Base-by-base conservation (phyloP, 2,797 vertebrate genomes). In the Lophotriccus pileatus region DNA sequence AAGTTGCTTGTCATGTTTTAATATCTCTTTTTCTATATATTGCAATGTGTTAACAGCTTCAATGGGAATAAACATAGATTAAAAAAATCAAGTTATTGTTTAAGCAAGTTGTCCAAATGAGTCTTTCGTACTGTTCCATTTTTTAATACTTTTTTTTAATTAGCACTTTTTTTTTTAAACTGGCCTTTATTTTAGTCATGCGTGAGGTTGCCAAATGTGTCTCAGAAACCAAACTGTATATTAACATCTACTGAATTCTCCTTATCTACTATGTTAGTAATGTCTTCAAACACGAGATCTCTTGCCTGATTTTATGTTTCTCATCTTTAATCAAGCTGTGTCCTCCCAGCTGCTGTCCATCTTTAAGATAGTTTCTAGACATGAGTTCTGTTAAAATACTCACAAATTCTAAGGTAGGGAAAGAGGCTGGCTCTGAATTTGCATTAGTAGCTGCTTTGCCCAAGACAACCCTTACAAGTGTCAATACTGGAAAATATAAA, bases 241-340 rank as follows among this genome's bases (percentile, higher is more conserved):
- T 95, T 96, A 89, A 91, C 92, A 87, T 97, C 90, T 94, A 94
- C 93, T 83, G 93, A 74, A 89, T 90, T 90, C 68, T 93, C 67
- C 93, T 97, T 95, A 95, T 95, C 93, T 95, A 83, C 87, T 53
- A 87, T 94, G 86, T 96, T 47, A 93, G 41, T 77, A 77, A 80
- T 70, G 73, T 83, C 90, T 95, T 95, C 89, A 95, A 93, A 95
- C 93, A 94, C 9, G 72, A 89, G 68, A 92, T 94, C 75, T 39
- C 60, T 95, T 93, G 84, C 94, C 52, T 4, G 19, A 75, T 92
- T 95, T 92, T 80, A 87, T 94, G 93, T 50, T 95, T 94, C 87
- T 90, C 94, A 85, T 95, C 87, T 95, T 96, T 95, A 75, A 89
- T 80, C 94, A 95, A 96, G 92, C 94, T 94, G 94, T 90, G 53